phyloP scores from a whole-genome alignment of 2,888 invertebrate genomes.

The Ectropis crepuscularia region DNA sequence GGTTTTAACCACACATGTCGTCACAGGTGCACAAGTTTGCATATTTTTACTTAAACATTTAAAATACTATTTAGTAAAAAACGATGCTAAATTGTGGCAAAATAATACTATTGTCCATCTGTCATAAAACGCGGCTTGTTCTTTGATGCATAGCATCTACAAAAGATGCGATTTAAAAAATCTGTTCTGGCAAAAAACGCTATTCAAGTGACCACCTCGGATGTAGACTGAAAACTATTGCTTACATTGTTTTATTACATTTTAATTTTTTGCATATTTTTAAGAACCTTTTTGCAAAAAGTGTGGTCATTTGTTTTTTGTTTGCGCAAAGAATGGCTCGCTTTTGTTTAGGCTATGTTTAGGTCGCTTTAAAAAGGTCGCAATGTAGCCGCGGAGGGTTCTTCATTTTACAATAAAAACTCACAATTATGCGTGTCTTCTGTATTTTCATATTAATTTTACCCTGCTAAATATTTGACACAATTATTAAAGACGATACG shows the following conservation, averaged over 20 bases:
- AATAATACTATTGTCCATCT: slow-evolving; percentile 2
- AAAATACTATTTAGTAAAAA: not conserved
- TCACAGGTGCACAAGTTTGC: slow-evolving; percentile 65
- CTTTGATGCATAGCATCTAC: slow-evolving; percentile 42
- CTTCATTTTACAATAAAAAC: too few relatives aligned
- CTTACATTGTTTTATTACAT: slow-evolving; percentile 47
- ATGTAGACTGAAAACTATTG: slow-evolving; percentile 47
- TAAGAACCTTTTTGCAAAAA: slow-evolving; percentile 68
- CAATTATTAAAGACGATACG: too few relatives aligned
- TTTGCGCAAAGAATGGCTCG: slow-evolving; percentile 59
- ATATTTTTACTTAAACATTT: slow-evolving; percentile 51
- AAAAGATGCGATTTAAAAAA: slow-evolving; percentile 36
- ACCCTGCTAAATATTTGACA: too few relatives aligned
- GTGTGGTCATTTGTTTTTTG: slow-evolving; percentile 58
- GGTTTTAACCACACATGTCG: slow-evolving; percentile 55
- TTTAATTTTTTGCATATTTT: slow-evolving; percentile 69
- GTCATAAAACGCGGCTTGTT: slow-evolving; percentile 33
- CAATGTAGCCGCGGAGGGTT: slow-evolving; percentile 12
- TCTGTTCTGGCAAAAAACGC: slow-evolving; percentile 38
- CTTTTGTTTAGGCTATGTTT: slow-evolving; percentile 38
- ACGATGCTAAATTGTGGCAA: slow-evolving; percentile 14
- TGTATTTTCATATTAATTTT: too few relatives aligned
- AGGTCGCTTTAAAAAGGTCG: slow-evolving; percentile 18
- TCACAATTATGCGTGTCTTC: too few relatives aligned
- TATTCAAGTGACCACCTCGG: slow-evolving; percentile 55